Conservation (phyloP, 1,140 invertebrate genomes). For the Alviniconcha marisindica region DNA sequence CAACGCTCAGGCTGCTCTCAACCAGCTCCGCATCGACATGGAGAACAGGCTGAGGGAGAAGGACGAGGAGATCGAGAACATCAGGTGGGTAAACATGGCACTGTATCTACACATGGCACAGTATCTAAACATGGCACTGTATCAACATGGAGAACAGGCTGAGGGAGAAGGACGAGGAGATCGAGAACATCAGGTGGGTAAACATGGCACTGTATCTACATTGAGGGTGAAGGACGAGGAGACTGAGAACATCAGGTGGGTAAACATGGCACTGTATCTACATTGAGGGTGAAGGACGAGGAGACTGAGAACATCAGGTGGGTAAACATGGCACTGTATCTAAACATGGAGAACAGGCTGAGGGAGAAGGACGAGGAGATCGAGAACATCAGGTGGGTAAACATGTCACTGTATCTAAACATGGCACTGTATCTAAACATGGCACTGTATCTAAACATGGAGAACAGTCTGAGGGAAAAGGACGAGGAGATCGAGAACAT, state of each 20-base stretch:
- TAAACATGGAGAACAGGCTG: slow-evolving; percentile 75
- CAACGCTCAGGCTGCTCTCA: slow-evolving; percentile 72
- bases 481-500: slow-evolving; percentile 75
- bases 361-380: slow-evolving; percentile 76
- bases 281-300: too few species aligned
- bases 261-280: too few species aligned
- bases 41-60: slow-evolving; percentile 75
- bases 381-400: slow-evolving; percentile 74
- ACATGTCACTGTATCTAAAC: not conserved
- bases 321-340: too few species aligned
- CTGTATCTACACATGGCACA: slow-evolving; percentile 71
- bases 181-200: too few species aligned
- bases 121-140: too few species aligned
- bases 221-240: too few species aligned
- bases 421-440: too few species aligned
- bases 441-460: too few species aligned
- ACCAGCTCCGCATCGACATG: slow-evolving; percentile 73
- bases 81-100: slow-evolving; percentile 74
- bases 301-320: too few species aligned
- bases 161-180: too few species aligned
- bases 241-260: too few species aligned
- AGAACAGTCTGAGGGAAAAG: slow-evolving; percentile 75
- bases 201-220: too few species aligned
- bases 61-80: slow-evolving; percentile 76
- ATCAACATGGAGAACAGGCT: slow-evolving; percentile 70